Evolutionary conservation across 2,888 invertebrate species (phyloP).

Genomic region (Tipula unca): DNA sequence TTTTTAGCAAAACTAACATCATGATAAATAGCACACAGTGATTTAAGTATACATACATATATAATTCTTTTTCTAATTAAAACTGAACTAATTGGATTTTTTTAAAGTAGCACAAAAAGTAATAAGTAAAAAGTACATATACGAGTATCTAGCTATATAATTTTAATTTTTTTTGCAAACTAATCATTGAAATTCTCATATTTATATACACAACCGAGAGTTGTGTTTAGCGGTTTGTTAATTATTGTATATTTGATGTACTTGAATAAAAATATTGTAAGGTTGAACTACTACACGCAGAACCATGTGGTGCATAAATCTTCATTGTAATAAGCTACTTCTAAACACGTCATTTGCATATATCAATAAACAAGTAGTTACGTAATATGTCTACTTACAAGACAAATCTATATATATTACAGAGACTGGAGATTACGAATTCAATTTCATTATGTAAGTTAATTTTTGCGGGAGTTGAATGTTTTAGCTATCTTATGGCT

Average conservation of each 20-base stretch:
- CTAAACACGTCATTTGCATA: neutral
- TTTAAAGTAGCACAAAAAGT: neutral
- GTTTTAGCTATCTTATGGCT: neutral
- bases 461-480: neutral
- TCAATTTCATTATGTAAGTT: neutral
- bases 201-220: neutral
- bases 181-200: neutral
- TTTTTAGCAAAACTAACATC: no score
- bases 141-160: neutral
- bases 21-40: neutral
- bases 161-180: neutral
- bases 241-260: neutral
- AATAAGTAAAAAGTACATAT: neutral
- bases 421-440: neutral
- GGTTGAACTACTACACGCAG: neutral
- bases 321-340: neutral
- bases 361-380: no score
- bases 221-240: neutral
- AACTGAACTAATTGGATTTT: neutral
- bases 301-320: neutral
- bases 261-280: neutral
- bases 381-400: neutral
- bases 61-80: neutral
- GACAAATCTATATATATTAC: neutral
- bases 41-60: no score